Base-by-base conservation (phyloP, 2,797 vertebrate genomes). In the Sandelia bainsii region DNA sequence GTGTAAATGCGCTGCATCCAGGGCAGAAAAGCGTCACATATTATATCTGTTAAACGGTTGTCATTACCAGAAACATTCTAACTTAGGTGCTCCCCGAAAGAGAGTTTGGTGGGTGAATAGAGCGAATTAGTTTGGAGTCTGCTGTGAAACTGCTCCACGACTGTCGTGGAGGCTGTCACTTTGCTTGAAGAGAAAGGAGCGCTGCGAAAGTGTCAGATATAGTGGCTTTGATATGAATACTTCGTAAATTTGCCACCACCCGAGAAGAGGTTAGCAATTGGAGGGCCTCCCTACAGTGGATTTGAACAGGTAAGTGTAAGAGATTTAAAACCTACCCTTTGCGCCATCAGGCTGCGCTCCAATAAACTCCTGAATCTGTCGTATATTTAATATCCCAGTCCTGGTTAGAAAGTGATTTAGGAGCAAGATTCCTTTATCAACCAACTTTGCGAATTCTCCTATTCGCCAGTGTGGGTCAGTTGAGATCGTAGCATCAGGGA, bases 341-440 rank as follows among this genome's bases (percentile, higher is more conserved):
- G 98, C 96, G 98, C 98, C 98, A 99, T 99, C 96, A 97, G 97
- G 95, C 97, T 97, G 96, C 97, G 96, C 97, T 98, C 97, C 97
- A 96, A 97, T 97, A 97, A 98, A 97, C 96, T 97, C 96, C 96
- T 95, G 96, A 96, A 96, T 96, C 95, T 95, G 96, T 96, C 97
- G 97, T 97, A 95, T 98, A 96, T 96, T 97, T 96, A 96, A 97
- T 96, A 97, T 97, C 96, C 98, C 96, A 96, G 96, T 97, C 96
- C 90, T 95, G 96, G 94, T 95, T 94, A 95, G 94, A 97, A 97
- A 97, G 96, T 97, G 96, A 95, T 95, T 96, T 96, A 96, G 94
- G 93, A 86, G 89, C 94, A 96, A 94, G 93, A 94, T 91, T 92
- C 94, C 91, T 87, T 91, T 88, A 92, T 92, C 93, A 87, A 95